Evolutionary conservation across 2,888 invertebrate species (phyloP), one percentile per base, ranked within the genome.

Genomic region (Bugula neritina): DNA sequence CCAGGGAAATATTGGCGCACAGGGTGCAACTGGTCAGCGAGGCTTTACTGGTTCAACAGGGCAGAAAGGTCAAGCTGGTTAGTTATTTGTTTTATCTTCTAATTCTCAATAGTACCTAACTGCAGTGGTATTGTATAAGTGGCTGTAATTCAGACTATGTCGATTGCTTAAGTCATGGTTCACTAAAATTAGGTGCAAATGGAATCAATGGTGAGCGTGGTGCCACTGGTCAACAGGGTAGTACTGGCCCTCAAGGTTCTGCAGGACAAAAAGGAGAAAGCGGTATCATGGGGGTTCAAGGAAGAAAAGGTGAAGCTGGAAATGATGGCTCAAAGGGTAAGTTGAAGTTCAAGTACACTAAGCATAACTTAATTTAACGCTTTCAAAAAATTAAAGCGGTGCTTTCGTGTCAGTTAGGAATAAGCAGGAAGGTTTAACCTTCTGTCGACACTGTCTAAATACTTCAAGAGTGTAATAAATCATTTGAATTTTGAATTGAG

Each of bases 191-290:
- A 63, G 63, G 63, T 13, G 31, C 17, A 13, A 63, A 63, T 31
- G 63, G 63, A 31, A 13, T 31, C 10, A n/a, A 63, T 63, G 63
- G 63, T 2, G 27, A 5, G 17, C 29, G 25, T 63, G 63, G 63
- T 25, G 63, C 63, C 10, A 63, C 21, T 31, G 63, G 63, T 13
- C 31, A 63, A 21, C 27, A 31, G n/a, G 63, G 63, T 13, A 31
- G 31, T 31, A 63, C 27, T 13, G 63, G 63, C 27, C 27, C 3
- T 29, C 13, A 27, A 31, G 63, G 63, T 25, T 3, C 63, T 10
- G 3, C 27, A 27, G 63, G 63, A 63, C 63, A 63, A n/a, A 63
- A 63, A 27, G 63, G 63, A 63, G 63, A 63, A n/a, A 63, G 31
- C 13, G 63, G 63, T 31, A 63, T 63, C 31, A 63, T 63, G 63